Base-by-base conservation (phyloP, 1,140 invertebrate species). In the Macrobrachium nipponense region DNA sequence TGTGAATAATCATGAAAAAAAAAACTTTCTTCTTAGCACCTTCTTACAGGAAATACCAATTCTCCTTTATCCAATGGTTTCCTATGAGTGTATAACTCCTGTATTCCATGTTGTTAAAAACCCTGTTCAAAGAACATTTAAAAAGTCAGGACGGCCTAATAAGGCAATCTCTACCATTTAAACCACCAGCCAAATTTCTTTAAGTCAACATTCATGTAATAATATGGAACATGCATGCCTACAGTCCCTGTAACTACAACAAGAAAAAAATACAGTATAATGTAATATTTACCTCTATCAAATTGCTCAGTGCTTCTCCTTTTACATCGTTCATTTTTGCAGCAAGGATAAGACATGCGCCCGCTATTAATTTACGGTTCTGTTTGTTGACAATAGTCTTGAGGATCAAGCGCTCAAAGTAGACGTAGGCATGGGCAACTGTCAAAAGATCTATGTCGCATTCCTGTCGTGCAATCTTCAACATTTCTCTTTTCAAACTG, bases 291-390 rank as follows among this genome's bases (percentile, higher is more conserved):
- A 97, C 96, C 94, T 98, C 97, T 80, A 98, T 96, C 20, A 99
- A 92, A 77, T 94, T 93, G 90, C 96, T 96, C 62, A 99, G 92
- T 64, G 94, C 93, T 89, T 96, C 95, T 61, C 97, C 97, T 92
- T 98, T 99, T 36, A 98, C 95, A 90, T 99, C 98, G 91, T 99
- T 99, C 84, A 99, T 93, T 92, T 99, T 99, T 61, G 98, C 97
- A 59, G 97, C 97, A 5, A 99, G 92, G 18, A 99, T 92, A 66
- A 99, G 93, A 92, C 97, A 98, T 43, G 97, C 97, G 76, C 97
- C 98, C 70, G 98, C 97, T 91, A 97, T 98, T 59, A 98, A 92
- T 92, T 99, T 99, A 36, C 98, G 93, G 90, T 99, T 99, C 90
- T 96, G 95, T 92, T 99, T 99, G 89, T 97, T 98, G 18, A 99